These are phyloP conservation scores for Lytechinus pictus DNA, from an alignment of 35 echinoderm and acorn worm genomes.

Conservation along the genomic window DNA sequence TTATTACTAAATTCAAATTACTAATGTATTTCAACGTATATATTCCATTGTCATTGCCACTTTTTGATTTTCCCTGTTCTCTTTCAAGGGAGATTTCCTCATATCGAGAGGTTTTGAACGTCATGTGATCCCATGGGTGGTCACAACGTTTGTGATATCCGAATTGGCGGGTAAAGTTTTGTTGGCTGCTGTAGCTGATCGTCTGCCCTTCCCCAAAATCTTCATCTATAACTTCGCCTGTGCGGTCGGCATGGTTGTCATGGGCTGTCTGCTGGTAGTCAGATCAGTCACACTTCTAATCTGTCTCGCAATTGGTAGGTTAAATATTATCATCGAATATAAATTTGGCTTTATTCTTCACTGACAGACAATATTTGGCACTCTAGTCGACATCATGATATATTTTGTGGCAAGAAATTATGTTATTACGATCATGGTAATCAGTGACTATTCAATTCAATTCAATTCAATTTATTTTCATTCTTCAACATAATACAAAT, in stretches of 20 bases:
- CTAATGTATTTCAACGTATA: no score
- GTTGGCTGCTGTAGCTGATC: slow-evolving; percentile 69
- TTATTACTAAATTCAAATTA: no score
- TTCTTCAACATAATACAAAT: no score
- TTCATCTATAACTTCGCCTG: slow-evolving; percentile 77
- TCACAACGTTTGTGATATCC: slow-evolving; percentile 70
- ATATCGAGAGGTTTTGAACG: slow-evolving; percentile 59
- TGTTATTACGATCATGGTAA: no score
- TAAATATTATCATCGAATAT: not conserved
- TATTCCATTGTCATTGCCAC: not conserved
- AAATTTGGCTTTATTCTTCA: no score
- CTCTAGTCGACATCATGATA: no score
- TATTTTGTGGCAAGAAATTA: no score
- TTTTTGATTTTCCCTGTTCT: not conserved
- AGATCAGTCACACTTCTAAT: slow-evolving; percentile 54
- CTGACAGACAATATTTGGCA: no score
- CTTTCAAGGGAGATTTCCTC: not conserved
- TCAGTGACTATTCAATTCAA: no score
- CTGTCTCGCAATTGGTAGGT: slow-evolving; percentile 72
- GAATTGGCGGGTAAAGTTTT: slow-evolving; percentile 81
- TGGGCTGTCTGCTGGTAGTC: slow-evolving; percentile 68
- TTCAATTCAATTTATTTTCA: no score
- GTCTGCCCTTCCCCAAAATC: slow-evolving; percentile 83
- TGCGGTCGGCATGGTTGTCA: slow-evolving; percentile 66
- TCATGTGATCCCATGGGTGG: slow-evolving; percentile 53